A percentile compares a stretch with the other conserved stretches of the same genome.
Conservation (phyloP, 2,797 vertebrate genomes). For the Anomalospiza imberbis region DNA sequence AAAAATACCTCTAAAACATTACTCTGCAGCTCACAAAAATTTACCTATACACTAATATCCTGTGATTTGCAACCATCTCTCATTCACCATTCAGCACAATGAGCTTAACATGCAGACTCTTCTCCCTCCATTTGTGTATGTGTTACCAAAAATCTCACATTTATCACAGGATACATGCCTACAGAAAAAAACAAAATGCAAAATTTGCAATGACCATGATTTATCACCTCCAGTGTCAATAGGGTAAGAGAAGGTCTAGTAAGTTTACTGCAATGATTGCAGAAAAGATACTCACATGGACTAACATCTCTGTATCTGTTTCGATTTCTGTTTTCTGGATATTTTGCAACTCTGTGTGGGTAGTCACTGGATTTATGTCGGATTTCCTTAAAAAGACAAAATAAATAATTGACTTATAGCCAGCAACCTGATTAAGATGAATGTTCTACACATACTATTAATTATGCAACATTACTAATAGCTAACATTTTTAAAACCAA, state of each 20-base stretch:
- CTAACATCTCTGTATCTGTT: constrained; percentile 99
- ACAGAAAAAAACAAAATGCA: neutral
- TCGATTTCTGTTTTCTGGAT: constrained; percentile 92
- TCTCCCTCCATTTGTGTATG: neutral
- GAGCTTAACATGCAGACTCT: neutral
- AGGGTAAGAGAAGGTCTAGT: neutral
- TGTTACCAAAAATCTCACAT: neutral
- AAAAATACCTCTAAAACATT: neutral
- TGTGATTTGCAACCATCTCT: neutral
- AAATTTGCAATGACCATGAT: neutral
- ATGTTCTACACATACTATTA: neutral
- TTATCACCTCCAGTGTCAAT: neutral
- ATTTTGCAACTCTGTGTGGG: constrained; percentile 92
- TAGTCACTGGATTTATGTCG: constrained; percentile 91
- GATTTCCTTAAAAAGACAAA: constrained; percentile 85
- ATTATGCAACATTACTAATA: neutral
- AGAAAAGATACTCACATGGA: constrained; percentile 86
- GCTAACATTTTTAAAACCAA: neutral
- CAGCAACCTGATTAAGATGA: neutral
- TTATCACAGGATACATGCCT: neutral
- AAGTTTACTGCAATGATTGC: neutral
- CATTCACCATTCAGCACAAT: neutral
- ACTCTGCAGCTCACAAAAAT: neutral
- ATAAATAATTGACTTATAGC: constrained; percentile 56
- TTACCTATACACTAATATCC: neutral